Conservation (phyloP, 2,797 vertebrate genomes). For the Natrix natrix region DNA sequence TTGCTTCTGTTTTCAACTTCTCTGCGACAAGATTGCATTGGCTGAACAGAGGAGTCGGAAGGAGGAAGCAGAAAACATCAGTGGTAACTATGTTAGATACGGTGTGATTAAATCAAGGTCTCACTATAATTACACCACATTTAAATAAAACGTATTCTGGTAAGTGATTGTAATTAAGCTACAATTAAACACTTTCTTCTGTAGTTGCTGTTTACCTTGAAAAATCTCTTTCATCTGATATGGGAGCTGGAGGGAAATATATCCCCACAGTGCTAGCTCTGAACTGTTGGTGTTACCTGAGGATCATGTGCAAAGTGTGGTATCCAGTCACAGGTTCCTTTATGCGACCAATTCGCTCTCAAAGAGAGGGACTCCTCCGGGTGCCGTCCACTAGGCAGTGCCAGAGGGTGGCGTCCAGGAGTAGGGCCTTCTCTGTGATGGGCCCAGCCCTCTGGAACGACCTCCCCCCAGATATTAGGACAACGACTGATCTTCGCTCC, state of each 20-base stretch:
- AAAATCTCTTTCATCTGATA: constrained; percentile 45
- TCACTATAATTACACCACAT: constrained; percentile 74
- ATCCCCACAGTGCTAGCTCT: neutral
- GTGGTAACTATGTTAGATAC: constrained; percentile 65
- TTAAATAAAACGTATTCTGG: constrained; percentile 76
- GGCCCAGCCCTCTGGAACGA: too few relatives aligned
- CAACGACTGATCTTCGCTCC: too few relatives aligned
- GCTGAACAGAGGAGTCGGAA: constrained; percentile 20
- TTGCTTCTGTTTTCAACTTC: constrained; percentile 10
- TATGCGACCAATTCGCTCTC: too few relatives aligned
- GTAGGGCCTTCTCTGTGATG: too few relatives aligned
- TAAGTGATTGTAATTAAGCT: constrained; percentile 79
- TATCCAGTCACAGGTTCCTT: neutral
- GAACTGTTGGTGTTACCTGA: neutral
- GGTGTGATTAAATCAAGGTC: constrained; percentile 77
- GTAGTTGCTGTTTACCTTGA: constrained; percentile 63
- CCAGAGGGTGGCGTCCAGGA: too few relatives aligned
- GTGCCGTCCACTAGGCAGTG: too few relatives aligned
- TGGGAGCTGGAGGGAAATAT: neutral
- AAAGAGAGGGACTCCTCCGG: too few relatives aligned
- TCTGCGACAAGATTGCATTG: constrained; percentile 29
- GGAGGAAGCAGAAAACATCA: constrained; percentile 45
- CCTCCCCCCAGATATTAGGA: too few relatives aligned
- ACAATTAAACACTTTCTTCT: constrained; percentile 75
- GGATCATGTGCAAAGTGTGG: neutral